Percentiles rank a stretch among this genome's conserved stretches.
Conservation (phyloP, 2,113 vertebrate genomes). For the Dipodomys spectabilis region DNA sequence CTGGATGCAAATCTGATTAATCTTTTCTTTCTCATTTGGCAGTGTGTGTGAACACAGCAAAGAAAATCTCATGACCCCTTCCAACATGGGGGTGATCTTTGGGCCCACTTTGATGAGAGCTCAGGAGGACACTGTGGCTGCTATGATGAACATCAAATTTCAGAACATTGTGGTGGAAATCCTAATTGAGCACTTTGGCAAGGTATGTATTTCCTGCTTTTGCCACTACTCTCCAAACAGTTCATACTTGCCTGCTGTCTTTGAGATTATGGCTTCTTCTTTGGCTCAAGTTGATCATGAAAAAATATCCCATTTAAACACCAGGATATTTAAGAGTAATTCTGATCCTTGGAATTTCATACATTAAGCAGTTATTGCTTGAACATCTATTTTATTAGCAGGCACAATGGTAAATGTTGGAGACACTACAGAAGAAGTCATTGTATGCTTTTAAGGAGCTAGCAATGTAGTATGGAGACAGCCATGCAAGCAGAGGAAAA, state of each 20-base stretch:
- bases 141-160: constrained; percentile 99
- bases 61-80: constrained; percentile 95
- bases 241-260: not conserved
- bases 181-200: constrained; percentile 94
- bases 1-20: not conserved
- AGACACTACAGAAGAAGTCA: constrained; percentile 1
- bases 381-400: constrained; percentile 44
- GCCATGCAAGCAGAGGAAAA: not conserved
- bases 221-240: not conserved
- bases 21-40: constrained; percentile 58
- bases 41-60: constrained; percentile 95
- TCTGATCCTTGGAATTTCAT: constrained; percentile 28
- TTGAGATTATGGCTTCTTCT: constrained; percentile 10
- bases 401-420: not conserved
- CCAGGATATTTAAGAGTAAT: constrained; percentile 12
- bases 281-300: constrained; percentile 4
- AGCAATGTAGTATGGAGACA: not conserved
- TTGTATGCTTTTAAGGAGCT: not conserved
- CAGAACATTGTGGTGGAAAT: constrained; percentile 98
- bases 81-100: constrained; percentile 98
- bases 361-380: constrained; percentile 46
- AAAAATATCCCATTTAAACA: constrained; percentile 35
- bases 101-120: constrained; percentile 97
- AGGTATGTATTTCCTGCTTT: constrained; percentile 85
- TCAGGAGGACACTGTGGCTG: constrained; percentile 96